These are phyloP conservation scores for Myotis yumanensis DNA, from an alignment of 2,113 vertebrate genomes.

Conservation along the genomic window DNA sequence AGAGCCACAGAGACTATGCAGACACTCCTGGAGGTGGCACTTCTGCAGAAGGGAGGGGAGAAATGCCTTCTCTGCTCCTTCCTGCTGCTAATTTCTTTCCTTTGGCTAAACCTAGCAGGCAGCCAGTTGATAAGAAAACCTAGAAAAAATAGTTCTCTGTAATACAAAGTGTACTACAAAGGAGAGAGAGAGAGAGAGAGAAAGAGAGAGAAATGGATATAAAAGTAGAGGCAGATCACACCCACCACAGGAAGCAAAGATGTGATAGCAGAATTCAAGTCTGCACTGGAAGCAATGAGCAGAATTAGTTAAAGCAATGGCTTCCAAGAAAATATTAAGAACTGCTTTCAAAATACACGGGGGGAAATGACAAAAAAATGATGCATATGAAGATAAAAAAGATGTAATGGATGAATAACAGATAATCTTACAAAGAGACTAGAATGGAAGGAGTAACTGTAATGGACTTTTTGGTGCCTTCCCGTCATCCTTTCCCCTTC, in stretches of 20 bases:
- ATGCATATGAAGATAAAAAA: neutral
- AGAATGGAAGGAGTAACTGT: neutral
- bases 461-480: neutral
- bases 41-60: neutral
- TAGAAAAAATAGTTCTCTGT: neutral
- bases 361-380: neutral
- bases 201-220: rapidly evolving
- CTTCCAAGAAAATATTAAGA: neutral
- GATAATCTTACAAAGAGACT: neutral
- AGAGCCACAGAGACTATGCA: neutral
- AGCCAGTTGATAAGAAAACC: neutral
- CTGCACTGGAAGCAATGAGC: neutral
- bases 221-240: neutral
- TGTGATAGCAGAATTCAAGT: neutral
- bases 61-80: neutral
- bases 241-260: neutral
- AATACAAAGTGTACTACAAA: neutral
- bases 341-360: neutral
- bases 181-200: neutral
- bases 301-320: neutral
- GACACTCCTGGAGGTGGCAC: neutral
- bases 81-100: neutral
- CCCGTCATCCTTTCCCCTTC: neutral
- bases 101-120: neutral
- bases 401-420: neutral